phyloP scores from a whole-genome alignment of 2,888 invertebrate genomes.

The Ormyrus thymus region DNA sequence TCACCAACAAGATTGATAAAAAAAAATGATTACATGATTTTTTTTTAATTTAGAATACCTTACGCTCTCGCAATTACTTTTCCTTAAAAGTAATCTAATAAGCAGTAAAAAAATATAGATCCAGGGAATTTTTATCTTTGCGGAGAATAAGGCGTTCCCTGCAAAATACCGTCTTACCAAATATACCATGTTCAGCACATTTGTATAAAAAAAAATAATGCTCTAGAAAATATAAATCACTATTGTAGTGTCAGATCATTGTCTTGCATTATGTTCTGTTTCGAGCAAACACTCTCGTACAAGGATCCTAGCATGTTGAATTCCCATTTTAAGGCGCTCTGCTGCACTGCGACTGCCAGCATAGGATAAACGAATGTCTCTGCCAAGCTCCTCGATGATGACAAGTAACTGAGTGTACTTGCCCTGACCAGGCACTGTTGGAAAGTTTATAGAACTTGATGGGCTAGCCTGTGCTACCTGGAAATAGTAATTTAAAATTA shows the following conservation, averaged over 20 bases:
- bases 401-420: conserved; percentile 73
- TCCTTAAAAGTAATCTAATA: conserved; percentile 48
- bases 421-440: conserved; percentile 72
- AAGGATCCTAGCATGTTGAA: conserved; percentile 72
- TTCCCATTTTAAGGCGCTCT: conserved; percentile 72
- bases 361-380: conserved; percentile 74
- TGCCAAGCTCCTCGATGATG: conserved; percentile 75
- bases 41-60: conserved; percentile 45
- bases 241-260: conserved; percentile 67
- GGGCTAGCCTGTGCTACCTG: conserved; percentile 71
- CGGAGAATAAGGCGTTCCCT: conserved; percentile 55
- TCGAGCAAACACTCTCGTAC: conserved; percentile 72
- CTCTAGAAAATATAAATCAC: conserved; percentile 53
- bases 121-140: conserved; percentile 54
- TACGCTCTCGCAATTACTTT: conserved; percentile 26
- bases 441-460: conserved; percentile 71
- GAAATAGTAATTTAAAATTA: conserved; percentile 3
- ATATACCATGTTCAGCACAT: conserved; percentile 39
- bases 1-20: conserved; percentile 19
- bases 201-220: conserved; percentile 52
- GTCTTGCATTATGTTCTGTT: conserved; percentile 73
- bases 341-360: conserved; percentile 74
- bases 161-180: conserved; percentile 49
- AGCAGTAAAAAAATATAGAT: conserved; percentile 51
- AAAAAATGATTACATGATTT: conserved; percentile 26